These are phyloP conservation scores for rabbit (Oryctolagus cuniculus) DNA, from an alignment of 2,113 vertebrate genomes.

Conservation along the genomic window DNA sequence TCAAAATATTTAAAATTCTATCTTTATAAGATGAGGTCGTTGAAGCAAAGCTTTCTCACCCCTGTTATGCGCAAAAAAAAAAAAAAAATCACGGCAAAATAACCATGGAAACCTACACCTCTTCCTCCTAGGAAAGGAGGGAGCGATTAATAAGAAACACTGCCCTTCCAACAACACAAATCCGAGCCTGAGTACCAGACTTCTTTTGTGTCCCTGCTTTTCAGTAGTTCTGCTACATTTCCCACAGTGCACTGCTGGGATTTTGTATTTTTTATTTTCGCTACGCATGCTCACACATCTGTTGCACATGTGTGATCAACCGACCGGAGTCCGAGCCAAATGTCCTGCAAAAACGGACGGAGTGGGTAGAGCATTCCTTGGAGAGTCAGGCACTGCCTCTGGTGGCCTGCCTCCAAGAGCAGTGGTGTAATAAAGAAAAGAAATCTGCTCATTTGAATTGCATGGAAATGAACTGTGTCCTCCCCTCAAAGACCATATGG, in stretches of 20 bases:
- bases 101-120: conserved; percentile 78
- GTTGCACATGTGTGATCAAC: conserved; percentile 90
- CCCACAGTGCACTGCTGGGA: conserved; percentile 87
- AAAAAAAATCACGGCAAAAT: conserved; percentile 82
- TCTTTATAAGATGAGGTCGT: conserved; percentile 82
- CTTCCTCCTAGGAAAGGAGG: conserved; percentile 61
- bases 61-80: conserved; percentile 69
- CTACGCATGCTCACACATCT: conserved; percentile 90
- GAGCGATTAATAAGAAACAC: conserved; percentile 85
- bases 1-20: conserved; percentile 85
- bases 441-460: conserved; percentile 88
- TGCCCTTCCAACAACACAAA: conserved; percentile 85
- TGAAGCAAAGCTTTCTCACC: conserved; percentile 82
- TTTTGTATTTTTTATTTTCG: conserved; percentile 88
- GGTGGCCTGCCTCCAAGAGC: conserved; percentile 89
- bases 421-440: conserved; percentile 89
- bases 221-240: conserved; percentile 90
- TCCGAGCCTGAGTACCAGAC: conserved; percentile 85
- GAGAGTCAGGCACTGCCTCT: conserved; percentile 89
- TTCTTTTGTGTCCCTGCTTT: conserved; percentile 86
- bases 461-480: conserved; percentile 92
- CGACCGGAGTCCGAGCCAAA: conserved; percentile 87
- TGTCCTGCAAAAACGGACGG: conserved; percentile 90
- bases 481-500: conserved; percentile 90
- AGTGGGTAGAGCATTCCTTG: conserved; percentile 90